Evolutionary conservation across 2,113 vertebrate species (phyloP).

Genomic region (Collichthys lucidus): DNA sequence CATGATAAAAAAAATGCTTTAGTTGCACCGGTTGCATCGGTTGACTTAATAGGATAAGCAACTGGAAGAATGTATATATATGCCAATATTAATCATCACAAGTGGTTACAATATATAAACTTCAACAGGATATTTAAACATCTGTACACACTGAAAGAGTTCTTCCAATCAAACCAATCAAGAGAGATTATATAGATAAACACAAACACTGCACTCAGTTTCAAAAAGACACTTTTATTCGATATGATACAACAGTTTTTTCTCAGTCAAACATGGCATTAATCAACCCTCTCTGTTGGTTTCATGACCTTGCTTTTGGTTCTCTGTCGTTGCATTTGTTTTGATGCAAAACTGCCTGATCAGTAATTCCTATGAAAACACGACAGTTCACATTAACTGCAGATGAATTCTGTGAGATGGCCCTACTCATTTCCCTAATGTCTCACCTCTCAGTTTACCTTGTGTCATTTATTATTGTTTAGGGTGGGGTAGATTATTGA

Average conservation of each 20-base stretch:
- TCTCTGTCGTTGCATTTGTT: constrained; percentile 69
- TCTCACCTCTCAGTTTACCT: constrained; percentile 14
- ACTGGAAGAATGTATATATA: neutral
- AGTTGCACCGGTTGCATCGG: neutral
- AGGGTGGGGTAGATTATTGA: constrained; percentile 8
- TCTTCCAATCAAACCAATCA: neutral
- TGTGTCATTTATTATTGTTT: constrained; percentile 15
- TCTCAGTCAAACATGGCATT: constrained; percentile 69
- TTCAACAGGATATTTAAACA: neutral
- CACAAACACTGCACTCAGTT: constrained; percentile 33
- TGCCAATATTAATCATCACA: neutral
- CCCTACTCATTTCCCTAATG: neutral
- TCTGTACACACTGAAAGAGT: neutral
- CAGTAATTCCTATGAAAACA: constrained; percentile 62
- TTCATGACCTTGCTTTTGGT: constrained; percentile 50
- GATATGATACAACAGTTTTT: constrained; percentile 84
- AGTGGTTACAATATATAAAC: neutral
- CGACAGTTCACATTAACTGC: constrained; percentile 36
- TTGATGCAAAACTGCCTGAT: constrained; percentile 80
- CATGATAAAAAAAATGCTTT: neutral
- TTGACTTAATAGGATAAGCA: neutral
- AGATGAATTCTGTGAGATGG: constrained; percentile 26
- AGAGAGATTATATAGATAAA: neutral
- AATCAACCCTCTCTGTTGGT: constrained; percentile 54
- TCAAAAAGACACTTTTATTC: constrained; percentile 82